Evolutionary conservation across 2,797 vertebrate genomes (phyloP), one percentile per base, ranked within the genome.

Genomic region (Rhynchotus rufescens): DNA sequence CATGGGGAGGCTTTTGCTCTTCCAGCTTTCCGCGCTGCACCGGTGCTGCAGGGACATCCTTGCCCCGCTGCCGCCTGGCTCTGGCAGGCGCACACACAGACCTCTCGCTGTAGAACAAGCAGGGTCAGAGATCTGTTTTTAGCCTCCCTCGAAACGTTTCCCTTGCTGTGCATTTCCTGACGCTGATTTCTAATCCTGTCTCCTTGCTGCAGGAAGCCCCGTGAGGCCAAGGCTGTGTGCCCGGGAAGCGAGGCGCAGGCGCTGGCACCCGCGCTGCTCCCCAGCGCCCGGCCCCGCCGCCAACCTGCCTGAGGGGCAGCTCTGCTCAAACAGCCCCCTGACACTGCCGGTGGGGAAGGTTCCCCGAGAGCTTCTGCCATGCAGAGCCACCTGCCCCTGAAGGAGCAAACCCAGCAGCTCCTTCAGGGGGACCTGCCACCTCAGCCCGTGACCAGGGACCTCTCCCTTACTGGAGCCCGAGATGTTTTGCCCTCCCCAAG

Each of bases 61-160:
- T 85, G 65, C 47, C 84, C 61, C 79, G 44, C 0, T 1, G 2
- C 52, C 64, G 71, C 62, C 72, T 80, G 32, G 8, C 52, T 49
- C 59, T 74, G 83, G 84, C 69, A 42, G 56, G 38, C 0, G 2
- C 64, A 87, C 1, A 0, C 93, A 86, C 90, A 90, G 91, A 79
- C 78, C 64, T 76, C 4, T 93, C 78, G 95, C 90, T 93, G 89
- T 94, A 92, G 30, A 89, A 76, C 0, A 7, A 87, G 73, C 69
- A 79, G 86, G 86, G 74, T 80, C 91, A 94, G 76, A 69, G 32
- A 16, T 83, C 77, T 96, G 87, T 90, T 95, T 93, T 93, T 93
- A 96, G 56, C 71, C 44, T 57, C 4, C 56, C 90, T 88, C 75
- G 66, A 81, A 89, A 84, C 69, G 80, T 76, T 92, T 78, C 40